These are phyloP conservation scores for Pseudococcus longispinus DNA, from an alignment of 2,888 invertebrate genomes.

Conservation along the genomic window DNA sequence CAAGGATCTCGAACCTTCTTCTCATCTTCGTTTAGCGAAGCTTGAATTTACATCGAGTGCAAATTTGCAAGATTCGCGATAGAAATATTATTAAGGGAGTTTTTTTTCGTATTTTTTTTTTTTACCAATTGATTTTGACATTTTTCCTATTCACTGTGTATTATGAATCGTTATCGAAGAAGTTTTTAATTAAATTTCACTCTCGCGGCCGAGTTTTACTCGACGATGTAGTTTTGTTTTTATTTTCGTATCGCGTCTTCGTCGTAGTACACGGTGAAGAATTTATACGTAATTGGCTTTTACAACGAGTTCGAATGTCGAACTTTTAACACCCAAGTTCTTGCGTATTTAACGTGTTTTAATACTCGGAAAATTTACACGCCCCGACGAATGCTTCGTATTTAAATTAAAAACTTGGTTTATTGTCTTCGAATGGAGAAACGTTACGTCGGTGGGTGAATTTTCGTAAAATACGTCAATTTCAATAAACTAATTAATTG, in stretches of 20 bases:
- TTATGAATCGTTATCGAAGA: background rate
- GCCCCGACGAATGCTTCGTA: background rate
- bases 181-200: constrained; percentile 43
- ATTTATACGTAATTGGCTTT: constrained; percentile 16
- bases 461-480: background rate
- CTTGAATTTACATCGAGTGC: constrained; percentile 22
- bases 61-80: background rate
- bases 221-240: background rate
- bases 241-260: background rate
- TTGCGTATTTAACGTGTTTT: background rate
- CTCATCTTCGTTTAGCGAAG: constrained; percentile 4
- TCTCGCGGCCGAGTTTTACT: background rate
- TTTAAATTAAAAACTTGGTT: background rate
- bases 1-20: background rate
- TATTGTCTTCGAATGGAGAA: background rate
- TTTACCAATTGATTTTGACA: background rate
- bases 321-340: background rate
- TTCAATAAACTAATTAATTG: background rate
- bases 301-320: background rate
- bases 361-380: background rate
- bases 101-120: background rate
- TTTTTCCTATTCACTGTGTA: constrained; percentile 17
- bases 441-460: background rate
- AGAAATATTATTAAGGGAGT: background rate
- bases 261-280: background rate